phyloP scores from a whole-genome alignment of 2,797 vertebrate species.

The Babyrousa celebensis region DNA sequence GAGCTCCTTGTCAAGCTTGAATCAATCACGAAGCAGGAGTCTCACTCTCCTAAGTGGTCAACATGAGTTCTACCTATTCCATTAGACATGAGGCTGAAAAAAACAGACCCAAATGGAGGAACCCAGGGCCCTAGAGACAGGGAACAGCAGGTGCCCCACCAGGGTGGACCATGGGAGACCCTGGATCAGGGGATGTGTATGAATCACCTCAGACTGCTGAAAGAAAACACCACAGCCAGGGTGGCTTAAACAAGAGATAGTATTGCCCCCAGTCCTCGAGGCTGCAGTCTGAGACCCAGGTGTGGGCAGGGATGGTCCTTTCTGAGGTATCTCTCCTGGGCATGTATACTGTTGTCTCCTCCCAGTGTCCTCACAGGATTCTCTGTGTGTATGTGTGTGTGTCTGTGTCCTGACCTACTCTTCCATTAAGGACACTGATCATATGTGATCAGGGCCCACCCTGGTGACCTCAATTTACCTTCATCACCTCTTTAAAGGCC shows the following conservation, averaged over 20 bases:
- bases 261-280: too few relatives aligned
- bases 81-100: not conserved
- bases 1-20: not conserved
- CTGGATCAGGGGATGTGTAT: not conserved
- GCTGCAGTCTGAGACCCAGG: not conserved
- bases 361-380: not conserved
- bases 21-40: not conserved
- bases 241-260: too few relatives aligned
- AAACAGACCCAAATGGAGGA: not conserved
- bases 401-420: not conserved
- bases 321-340: not conserved
- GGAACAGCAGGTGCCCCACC: not conserved
- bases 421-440: not conserved
- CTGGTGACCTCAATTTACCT: not conserved
- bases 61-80: not conserved
- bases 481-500: not conserved
- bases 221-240: too few relatives aligned
- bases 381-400: too few relatives aligned
- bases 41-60: rapidly evolving
- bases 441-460: not conserved
- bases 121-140: too few relatives aligned
- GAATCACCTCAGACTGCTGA: not conserved
- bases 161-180: too few relatives aligned
- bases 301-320: not conserved
- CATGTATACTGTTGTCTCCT: not conserved